Conservation (phyloP, 2,888 invertebrate genomes). For the Mantis religiosa region DNA sequence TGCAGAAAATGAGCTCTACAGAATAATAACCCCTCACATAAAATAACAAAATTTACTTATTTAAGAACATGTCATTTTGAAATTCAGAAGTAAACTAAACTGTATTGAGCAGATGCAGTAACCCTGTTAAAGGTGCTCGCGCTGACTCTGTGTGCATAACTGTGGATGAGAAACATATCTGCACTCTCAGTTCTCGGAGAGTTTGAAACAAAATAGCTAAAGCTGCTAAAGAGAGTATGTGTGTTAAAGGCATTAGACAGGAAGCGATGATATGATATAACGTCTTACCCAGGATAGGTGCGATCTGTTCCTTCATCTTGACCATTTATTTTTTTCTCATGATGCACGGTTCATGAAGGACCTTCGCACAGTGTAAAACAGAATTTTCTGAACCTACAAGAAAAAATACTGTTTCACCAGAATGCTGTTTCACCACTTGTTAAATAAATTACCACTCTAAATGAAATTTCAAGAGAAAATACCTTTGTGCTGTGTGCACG, state of each 20-base stretch:
- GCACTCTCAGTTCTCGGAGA: no score
- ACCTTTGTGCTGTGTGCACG: slow-evolving; percentile 43
- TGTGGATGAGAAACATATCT: no score
- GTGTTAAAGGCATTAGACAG: neutral
- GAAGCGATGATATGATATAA: neutral
- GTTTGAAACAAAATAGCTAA: neutral
- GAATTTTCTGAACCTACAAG: neutral
- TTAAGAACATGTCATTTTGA: no score
- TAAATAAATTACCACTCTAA: neutral
- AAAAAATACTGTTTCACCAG: neutral
- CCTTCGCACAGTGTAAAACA: neutral
- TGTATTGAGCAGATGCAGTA: no score
- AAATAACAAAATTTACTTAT: no score
- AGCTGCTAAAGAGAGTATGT: neutral
- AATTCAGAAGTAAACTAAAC: no score
- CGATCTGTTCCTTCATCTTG: neutral
- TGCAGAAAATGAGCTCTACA: no score
- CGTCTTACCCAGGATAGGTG: neutral
- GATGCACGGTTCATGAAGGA: neutral
- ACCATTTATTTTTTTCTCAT: neutral
- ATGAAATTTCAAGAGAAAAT: neutral
- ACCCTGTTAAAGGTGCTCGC: no score
- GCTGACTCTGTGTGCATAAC: no score
- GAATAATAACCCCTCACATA: no score
- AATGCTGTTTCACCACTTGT: neutral